phyloP scores from a whole-genome alignment of 1,140 invertebrate genomes.

The Aphelinus atriplicis region DNA sequence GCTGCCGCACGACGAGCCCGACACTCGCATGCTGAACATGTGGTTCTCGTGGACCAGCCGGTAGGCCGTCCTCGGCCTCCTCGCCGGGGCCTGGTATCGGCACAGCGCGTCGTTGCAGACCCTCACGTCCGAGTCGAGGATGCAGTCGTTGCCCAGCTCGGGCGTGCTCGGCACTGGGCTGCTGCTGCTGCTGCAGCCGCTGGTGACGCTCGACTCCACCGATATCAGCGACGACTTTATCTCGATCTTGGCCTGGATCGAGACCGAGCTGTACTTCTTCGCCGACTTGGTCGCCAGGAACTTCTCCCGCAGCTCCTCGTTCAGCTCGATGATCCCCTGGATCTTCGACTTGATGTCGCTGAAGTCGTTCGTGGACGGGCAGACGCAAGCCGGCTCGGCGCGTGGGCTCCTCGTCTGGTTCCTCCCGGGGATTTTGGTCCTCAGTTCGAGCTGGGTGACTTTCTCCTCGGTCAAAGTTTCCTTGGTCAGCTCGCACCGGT shows the following conservation, averaged over 20 bases:
- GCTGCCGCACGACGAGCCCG: not conserved
- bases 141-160: not conserved
- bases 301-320: constrained; percentile 7
- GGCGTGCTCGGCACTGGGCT: not conserved
- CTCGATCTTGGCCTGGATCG: not conserved
- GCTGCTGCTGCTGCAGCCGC: not conserved
- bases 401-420: no score
- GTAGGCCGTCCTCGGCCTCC: no score
- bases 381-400: no score
- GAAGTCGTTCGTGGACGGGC: no score
- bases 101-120: not conserved
- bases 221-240: not conserved
- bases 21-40: no score
- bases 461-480: not conserved
- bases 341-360: not conserved
- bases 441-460: not conserved
- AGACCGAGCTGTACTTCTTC: not conserved
- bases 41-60: no score
- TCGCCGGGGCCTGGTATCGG: no score
- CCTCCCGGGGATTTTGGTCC: no score
- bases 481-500: not conserved
- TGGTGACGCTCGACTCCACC: not conserved
- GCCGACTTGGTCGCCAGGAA: not conserved
- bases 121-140: not conserved
- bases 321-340: constrained; percentile 10